These are phyloP conservation scores for Drosophila lacicola DNA, from an alignment of 2,888 invertebrate genomes.

Conservation along the genomic window DNA sequence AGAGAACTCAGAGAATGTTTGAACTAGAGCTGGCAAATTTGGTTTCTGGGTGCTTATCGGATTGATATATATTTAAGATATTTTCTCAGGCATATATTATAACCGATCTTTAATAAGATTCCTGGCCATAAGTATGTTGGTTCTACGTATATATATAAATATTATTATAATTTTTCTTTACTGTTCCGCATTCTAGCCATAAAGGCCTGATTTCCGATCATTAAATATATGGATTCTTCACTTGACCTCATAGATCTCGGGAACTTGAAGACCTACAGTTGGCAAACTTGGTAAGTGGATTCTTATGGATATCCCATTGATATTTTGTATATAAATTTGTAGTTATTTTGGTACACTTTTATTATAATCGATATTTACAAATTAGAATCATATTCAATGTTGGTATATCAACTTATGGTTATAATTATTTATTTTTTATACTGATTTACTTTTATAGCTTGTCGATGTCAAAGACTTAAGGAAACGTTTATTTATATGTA, in stretches of 20 bases:
- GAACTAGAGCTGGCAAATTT: background rate
- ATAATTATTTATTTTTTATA: background rate
- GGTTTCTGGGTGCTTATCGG: background rate
- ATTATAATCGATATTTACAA: background rate
- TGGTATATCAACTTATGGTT: too few species aligned
- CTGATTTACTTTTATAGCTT: background rate
- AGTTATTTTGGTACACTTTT: background rate
- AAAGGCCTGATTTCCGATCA: too few species aligned
- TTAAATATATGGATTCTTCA: too few species aligned
- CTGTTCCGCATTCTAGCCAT: too few species aligned
- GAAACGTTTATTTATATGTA: too few species aligned
- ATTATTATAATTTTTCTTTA: too few species aligned
- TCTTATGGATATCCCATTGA: rapidly evolving
- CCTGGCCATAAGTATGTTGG: too few species aligned
- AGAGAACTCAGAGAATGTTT: background rate
- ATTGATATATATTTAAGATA: background rate
- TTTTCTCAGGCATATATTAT: too few species aligned
- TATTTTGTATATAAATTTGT: background rate
- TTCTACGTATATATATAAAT: too few species aligned
- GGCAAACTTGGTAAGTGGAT: background rate
- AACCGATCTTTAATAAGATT: too few species aligned
- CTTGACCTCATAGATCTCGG: background rate
- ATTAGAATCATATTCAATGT: too few species aligned
- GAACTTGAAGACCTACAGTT: background rate
- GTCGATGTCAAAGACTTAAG: too few species aligned